Evolutionary conservation across 2,797 vertebrate genomes (phyloP), one percentile per base, ranked within the genome.

Genomic region (Amniataba percoides): DNA sequence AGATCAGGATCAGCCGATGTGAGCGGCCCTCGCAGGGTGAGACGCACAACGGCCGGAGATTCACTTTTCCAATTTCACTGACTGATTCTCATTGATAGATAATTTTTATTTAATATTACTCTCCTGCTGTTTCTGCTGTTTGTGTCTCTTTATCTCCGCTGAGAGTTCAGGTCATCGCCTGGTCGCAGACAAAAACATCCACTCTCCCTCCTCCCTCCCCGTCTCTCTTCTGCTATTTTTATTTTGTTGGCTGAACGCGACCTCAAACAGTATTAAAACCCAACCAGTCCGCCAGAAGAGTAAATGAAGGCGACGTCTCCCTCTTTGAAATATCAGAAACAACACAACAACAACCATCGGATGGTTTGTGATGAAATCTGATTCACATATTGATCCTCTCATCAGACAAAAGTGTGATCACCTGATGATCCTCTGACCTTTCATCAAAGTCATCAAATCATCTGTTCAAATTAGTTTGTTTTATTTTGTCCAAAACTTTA

Each of bases 141-240:
- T 11, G 14, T 53, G 9, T 68, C 57, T 19, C 23, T 70, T 0
- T 5, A 16, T 56, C 12, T 69, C 58, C 52, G 58, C 52, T 12
- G 46, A 74, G 13, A 40, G 49, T 59, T 45, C 27, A 39, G 49
- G 36, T 67, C 56, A 25, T 31, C 14, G 1, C 56, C 10, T 15
- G 52, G 71, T 64, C 15, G 23, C 66, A 63, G 62, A 15, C 11
- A 3, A 9, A 23, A 48, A 57, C 45, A 40, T 69, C 56, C 18
- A 0, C 18, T 51, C 1, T 43, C 34, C n/a, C 31, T 81, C 34
- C 23, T 23, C 76, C 67, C 14, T 42, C 21, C 11, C 18, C 14
- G 11, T 31, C 6, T 7, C 25, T 42, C 2, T 19, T 13, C 4
- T 25, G 9, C 39, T 36, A 9, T 36, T 36, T 36, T 36, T 36